A percentile compares a stretch with the other conserved stretches of the same genome.
These are phyloP conservation scores for Epizoanthus stellaris DNA, from an alignment of 92 coral and sea anemone genomes.

Conservation along the genomic window DNA sequence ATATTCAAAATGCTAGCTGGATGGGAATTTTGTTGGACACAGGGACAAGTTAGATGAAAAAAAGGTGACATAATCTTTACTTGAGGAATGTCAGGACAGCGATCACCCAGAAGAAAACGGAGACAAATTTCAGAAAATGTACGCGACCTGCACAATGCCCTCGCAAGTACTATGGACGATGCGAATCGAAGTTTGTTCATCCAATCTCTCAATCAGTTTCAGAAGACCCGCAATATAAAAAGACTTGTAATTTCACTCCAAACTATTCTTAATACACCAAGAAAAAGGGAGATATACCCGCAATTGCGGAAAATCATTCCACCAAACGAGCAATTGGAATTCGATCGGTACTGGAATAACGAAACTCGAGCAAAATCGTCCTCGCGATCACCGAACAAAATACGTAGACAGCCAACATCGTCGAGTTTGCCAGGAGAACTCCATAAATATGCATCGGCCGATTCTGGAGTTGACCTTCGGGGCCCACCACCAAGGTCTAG, in stretches of 20 bases:
- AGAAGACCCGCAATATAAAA: constrained; percentile 74
- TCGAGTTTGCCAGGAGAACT: constrained; percentile 77
- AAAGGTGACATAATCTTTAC: constrained; percentile 14
- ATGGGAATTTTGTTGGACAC: not conserved
- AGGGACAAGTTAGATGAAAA: not conserved
- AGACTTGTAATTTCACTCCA: constrained; percentile 74
- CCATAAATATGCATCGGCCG: constrained; percentile 61
- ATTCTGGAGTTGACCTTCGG: constrained; percentile 80
- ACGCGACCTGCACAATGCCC: constrained; percentile 70
- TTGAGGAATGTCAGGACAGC: constrained; percentile 10
- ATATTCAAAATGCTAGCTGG: not conserved
- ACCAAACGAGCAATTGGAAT: constrained; percentile 62
- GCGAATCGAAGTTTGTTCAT: constrained; percentile 81
- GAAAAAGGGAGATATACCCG: constrained; percentile 91
- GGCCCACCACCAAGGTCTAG: constrained; percentile 22
- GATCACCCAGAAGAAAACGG: constrained; percentile 51
- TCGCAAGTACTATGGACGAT: constrained; percentile 71
- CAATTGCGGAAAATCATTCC: constrained; percentile 82
- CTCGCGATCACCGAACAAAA: constrained; percentile 61
- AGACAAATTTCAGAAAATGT: constrained; percentile 80
- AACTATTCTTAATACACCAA: constrained; percentile 75
- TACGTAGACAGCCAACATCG: constrained; percentile 54
- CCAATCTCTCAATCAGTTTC: constrained; percentile 86
- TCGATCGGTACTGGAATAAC: constrained; percentile 75
- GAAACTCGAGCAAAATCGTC: constrained; percentile 52